Evolutionary conservation across 2,113 vertebrate species (phyloP), one percentile per base, ranked within the genome.

Genomic region (Gallinago paraguaiae): DNA sequence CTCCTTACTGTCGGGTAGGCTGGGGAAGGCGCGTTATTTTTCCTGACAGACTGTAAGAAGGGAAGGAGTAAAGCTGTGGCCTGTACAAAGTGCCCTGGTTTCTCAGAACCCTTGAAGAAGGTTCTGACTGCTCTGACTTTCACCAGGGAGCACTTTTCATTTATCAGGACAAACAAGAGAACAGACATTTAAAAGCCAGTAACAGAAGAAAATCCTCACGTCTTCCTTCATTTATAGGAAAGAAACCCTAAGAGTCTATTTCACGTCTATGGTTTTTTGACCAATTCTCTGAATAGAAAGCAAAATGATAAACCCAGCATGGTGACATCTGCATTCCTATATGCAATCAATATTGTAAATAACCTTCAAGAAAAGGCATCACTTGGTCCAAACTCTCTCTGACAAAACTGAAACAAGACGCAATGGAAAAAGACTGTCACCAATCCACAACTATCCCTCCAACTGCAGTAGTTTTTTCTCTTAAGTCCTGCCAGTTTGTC

Each of bases 211-310:
- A 91, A 65, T 1, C 4, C 39, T 68, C 31, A 20, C 23, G 39
- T 37, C 11, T 27, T 39, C 57, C 11, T 1, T 46, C 31, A 51
- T 0, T 39, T 46, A 45, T 0, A 2, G 53, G 33, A 24, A 74
- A 80, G 31, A 69, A 59, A 68, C 24, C 24, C 0, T 30, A 37
- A 20, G 20, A 50, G 48, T 53, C 39, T 28, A 3, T 72, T 75
- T 65, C 63, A 85, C n/a, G 54, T 17, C 17, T 0, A 3, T 56
- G 39, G 5, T 18, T 63, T 77, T 70, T 46, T 77, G 64, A 91
- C 30, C 33, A 60, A 33, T 48, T 45, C 56, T 46, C 37, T 5
- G 28, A 37, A 39, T 6, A 27, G 50, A 86, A 13, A 61, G 59
- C 50, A 65, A 56, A 56, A 37, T 1, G 17, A 14, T 16, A 27